Evolutionary conservation across 1,140 invertebrate genomes (phyloP).

Genomic region (Drosophila ananassae): DNA sequence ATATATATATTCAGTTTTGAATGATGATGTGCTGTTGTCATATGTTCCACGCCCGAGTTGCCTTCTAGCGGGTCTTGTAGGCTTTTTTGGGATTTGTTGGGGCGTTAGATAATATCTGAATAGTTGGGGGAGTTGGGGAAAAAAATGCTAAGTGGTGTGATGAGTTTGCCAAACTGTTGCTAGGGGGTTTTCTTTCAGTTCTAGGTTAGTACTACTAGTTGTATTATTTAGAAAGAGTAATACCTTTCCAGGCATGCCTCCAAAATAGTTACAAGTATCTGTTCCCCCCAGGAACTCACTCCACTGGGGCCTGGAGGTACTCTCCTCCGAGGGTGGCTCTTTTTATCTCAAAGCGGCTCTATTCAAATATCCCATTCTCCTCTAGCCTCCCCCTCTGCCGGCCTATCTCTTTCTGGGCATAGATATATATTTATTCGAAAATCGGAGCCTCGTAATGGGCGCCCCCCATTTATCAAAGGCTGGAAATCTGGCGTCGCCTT

Average conservation of each 20-base stretch:
- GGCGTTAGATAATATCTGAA: constrained; percentile 76
- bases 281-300: not conserved
- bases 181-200: not conserved
- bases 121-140: not conserved
- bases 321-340: not conserved
- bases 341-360: not conserved
- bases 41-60: constrained; percentile 29
- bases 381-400: not conserved
- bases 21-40: constrained; percentile 80
- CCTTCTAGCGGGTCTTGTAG: constrained; percentile 20
- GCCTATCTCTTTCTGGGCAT: not conserved
- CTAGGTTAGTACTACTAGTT: no score
- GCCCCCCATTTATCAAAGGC: constrained; percentile 73
- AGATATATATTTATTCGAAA: constrained; percentile 14
- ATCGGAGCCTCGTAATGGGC: constrained; percentile 58
- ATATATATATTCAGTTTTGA: constrained; percentile 47
- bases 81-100: constrained; percentile 66
- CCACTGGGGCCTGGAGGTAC: not conserved
- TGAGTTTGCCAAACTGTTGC: not conserved
- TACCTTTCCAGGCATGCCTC: no score
- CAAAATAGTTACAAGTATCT: no score
- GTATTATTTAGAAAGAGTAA: no score
- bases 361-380: not conserved
- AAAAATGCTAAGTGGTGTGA: not conserved
- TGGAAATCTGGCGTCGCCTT: constrained; percentile 67